Evolutionary conservation across 2,113 vertebrate species (phyloP), one percentile per base, ranked within the genome.

Genomic region (Butastur rufipennis): DNA sequence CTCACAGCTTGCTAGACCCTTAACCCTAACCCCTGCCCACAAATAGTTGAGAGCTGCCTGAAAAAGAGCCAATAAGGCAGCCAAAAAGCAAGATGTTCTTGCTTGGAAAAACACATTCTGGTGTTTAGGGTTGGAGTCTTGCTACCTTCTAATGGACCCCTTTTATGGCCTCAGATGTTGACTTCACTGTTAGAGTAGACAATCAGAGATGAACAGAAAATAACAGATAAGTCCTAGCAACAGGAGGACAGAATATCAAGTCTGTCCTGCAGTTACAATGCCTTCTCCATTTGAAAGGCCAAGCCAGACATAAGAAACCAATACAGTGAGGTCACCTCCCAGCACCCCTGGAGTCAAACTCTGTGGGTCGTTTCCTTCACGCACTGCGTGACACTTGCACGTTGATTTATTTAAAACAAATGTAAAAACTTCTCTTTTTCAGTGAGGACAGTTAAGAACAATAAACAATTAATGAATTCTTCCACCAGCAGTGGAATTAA

Each of bases 371-470:
- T 56, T 95, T 94, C 96, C 93, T 92, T 82, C 82, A 58, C 23
- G 59, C 70, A 17, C 92, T 87, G 62, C 14, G 0, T 72, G 93
- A 92, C 32, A 53, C n/a, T 96, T 74, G 81, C 29, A 72, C 18
- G 7, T 29, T 92, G 97, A 96, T 94, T 98, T 95, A 97, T 95
- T 97, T 96, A 91, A 95, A 97, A 94, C 83, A 94, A 96, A 95
- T 89, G 89, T 88, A 96, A 91, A 91, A 97, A 84, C 83, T 86
- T 75, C 68, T 95, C 90, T 89, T 93, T 95, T 89, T 55, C 80
- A 86, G 71, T 17, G 38, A 63, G 83, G 90, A 94, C 67, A 74
- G 65, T 80, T 70, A 91, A 91, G 86, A 97, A 97, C 79, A 97
- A 96, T 88, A 97, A 97, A 96, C 83, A 91, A 81, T 55, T 74